These are phyloP conservation scores for Furnarius figulus DNA, from an alignment of 2,113 vertebrate genomes.

Conservation along the genomic window DNA sequence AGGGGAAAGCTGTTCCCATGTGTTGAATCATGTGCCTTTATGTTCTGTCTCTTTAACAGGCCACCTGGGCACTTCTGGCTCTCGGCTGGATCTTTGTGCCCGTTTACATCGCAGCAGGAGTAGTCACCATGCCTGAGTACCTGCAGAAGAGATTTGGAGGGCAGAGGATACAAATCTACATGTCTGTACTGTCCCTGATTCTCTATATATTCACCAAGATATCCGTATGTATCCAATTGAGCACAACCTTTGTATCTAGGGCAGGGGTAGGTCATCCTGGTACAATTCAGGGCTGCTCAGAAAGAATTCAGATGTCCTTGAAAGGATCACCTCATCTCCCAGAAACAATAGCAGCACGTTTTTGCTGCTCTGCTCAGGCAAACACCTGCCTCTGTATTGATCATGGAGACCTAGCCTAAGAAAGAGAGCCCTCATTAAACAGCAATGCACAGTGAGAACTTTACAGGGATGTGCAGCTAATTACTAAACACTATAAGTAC, in stretches of 20 bases:
- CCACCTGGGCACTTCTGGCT: conserved; percentile 86
- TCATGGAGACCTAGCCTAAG: not conserved
- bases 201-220: conserved; percentile 93
- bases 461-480: not conserved
- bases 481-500: not conserved
- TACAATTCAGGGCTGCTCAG: not conserved
- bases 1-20: not conserved
- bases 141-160: conserved; percentile 90
- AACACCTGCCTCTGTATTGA: not conserved
- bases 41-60: conserved; percentile 70
- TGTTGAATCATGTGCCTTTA: not conserved
- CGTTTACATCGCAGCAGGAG: conserved; percentile 87
- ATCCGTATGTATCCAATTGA: conserved; percentile 78
- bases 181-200: conserved; percentile 87
- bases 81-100: conserved; percentile 93
- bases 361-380: not conserved
- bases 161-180: conserved; percentile 88
- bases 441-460: not conserved
- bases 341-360: not conserved
- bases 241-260: not conserved
- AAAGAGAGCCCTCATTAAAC: conserved; percentile 9
- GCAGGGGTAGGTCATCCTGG: not conserved
- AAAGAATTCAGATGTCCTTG: not conserved
- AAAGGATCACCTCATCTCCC: not conserved
- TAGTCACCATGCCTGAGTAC: conserved; percentile 92